Base-by-base conservation (phyloP, 92 coral and sea anemone genomes). In the Pocillopora meandrina region DNA sequence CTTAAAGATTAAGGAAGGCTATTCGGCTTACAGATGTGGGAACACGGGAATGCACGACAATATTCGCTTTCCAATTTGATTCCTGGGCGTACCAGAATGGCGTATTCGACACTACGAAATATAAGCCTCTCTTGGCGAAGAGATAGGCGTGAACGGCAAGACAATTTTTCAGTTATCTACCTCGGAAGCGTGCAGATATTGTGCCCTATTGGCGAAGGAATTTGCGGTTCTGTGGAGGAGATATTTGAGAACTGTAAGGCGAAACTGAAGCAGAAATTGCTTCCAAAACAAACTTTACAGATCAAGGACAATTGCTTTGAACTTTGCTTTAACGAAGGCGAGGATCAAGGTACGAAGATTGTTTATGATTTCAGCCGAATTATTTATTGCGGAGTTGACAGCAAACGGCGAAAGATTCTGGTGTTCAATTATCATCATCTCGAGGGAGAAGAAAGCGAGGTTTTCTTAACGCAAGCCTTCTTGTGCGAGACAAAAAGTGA, bases 151-250 rank as follows among this genome's bases (percentile, higher is more conserved):
- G 58, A n/a, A 23, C 12, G 9, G 13, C 61, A 59, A 75, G 20
- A 17, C 17, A 90, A 21, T 64, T 19, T 58, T 58, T 23, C 83
- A 15, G 93, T 90, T 31, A 71, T 77, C 67, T 91, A 87, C 79
- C 92, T 95, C 14, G 98, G 98, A 20, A 93, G 87, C 61, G 90
- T 93, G 63, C 86, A 85, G 62, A 93, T 92, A 72, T 82, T 94
- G 61, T 88, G 90, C 67, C 98, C 98, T 15, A 84, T 90, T 71
- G 97, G 90, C 13, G 93, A 93, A 36, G 97, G 87, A 69, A 93
- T 93, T 73, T 89, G 98, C 73, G 97, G 98, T 20, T 92, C 98
- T 3, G 92, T 93, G 75, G 92, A 85, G 20, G 95, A 95, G 77
- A 95, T 91, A 65, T 90, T 89, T 79, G 89, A 93, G 31, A 90